Evolutionary conservation across 2,797 vertebrate genomes (phyloP), one percentile per base, ranked within the genome.

Genomic region (Alectoris magna): DNA sequence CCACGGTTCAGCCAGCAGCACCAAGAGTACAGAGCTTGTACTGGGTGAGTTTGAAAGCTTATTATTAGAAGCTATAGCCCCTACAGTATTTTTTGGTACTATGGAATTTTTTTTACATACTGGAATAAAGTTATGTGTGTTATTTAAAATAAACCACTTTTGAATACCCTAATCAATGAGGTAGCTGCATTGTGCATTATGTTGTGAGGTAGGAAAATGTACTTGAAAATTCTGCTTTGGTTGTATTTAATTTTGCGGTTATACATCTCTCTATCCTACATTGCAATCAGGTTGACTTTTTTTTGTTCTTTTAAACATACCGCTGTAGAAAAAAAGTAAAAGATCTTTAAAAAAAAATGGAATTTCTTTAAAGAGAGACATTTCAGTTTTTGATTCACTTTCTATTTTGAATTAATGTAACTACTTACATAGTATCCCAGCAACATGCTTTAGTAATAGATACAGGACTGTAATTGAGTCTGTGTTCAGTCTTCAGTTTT

Each of bases 1-100:
- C 79, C 99, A 99, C 91, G 98, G 98, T 73, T 99, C 99, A 43
- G 97, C 98, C 84, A 97, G 97, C 95, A 99, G 98, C 95, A 99
- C 98, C 34, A 99, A 98, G 96, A 99, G 98, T 93, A 98, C 97
- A 26, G 99, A 99, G 89, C 96, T 99, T 63, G 97, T 99, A 53
- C 95, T 99, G 74, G 99, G 99, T 99, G 94, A 98, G 97, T 96
- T 88, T 91, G 78, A 41, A 89, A 76, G 29, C 22, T 29, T 56
- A 66, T 39, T 91, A n/a, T 71, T 69, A 66, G n/a, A 79, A 13
- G 27, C 16, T 64, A 1, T 43, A n/a, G 49, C 2, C 43, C 56
- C 36, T 60, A 8, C 38, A 55, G 7, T 53, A 22, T 56, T 53
- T 72, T 84, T 81, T 74, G n/a, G 4, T 71, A 24, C 58, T 83